A percentile compares a stretch with the other conserved stretches of the same genome.
Evolutionary conservation across 2,113 vertebrate species (phyloP).

Genomic region (Gyps fulvus): DNA sequence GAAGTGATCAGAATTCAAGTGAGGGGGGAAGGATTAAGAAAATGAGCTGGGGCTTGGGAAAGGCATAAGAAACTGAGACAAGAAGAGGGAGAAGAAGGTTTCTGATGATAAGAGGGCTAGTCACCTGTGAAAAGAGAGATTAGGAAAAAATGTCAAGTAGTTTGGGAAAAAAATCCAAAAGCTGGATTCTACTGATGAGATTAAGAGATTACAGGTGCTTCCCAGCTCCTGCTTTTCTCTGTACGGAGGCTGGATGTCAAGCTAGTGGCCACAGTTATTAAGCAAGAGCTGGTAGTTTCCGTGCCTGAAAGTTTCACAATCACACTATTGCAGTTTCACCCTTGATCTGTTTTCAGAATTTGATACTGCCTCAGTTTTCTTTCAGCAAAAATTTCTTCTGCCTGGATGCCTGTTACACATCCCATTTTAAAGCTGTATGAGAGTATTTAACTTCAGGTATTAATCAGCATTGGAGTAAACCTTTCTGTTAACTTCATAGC

Average conservation of each 20-base stretch:
- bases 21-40: background rate
- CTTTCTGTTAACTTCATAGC: background rate
- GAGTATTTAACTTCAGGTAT: background rate
- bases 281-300: background rate
- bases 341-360: background rate
- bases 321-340: fast-evolving
- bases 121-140: background rate
- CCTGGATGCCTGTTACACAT: background rate
- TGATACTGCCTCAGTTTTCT: background rate
- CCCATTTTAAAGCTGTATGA: background rate
- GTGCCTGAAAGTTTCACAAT: background rate
- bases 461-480: background rate
- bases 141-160: background rate
- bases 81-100: background rate
- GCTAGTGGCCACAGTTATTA: background rate
- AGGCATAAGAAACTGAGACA: background rate
- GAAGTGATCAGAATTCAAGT: background rate
- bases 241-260: background rate
- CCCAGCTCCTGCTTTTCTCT: background rate
- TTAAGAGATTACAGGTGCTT: background rate
- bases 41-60: background rate
- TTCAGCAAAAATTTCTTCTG: background rate
- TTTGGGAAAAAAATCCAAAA: background rate
- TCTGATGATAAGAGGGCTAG: background rate
- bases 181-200: background rate